These are phyloP conservation scores for Leptinotarsa texana DNA, from an alignment of 1,140 invertebrate species.

Conservation along the genomic window DNA sequence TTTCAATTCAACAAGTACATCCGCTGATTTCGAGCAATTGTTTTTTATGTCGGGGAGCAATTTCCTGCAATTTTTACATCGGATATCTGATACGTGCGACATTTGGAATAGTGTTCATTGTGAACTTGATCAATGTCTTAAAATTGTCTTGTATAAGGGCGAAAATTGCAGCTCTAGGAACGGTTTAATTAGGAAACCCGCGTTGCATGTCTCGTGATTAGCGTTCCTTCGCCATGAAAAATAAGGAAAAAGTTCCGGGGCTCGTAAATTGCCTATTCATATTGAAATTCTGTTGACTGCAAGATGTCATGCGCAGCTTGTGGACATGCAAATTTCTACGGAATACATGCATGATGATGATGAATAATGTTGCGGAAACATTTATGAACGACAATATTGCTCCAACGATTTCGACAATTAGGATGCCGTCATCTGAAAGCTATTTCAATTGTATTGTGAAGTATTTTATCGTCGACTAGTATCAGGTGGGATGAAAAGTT, in stretches of 20 bases:
- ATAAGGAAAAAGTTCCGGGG: neutral
- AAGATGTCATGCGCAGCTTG: slow-evolving; percentile 5
- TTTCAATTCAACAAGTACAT: slow-evolving; percentile 22
- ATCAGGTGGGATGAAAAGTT: too few species aligned
- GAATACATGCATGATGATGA: neutral
- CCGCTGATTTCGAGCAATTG: slow-evolving; percentile 6
- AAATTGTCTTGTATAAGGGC: neutral
- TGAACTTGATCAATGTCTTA: neutral
- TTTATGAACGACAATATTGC: too few species aligned
- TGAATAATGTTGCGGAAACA: too few species aligned
- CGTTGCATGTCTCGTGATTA: slow-evolving; percentile 1
- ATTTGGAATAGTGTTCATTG: neutral
- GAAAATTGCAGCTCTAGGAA: neutral
- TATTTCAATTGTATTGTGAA: too few species aligned
- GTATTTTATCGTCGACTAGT: too few species aligned
- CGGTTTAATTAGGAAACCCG: neutral
- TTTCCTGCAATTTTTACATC: slow-evolving; percentile 18
- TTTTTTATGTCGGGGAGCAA: slow-evolving; percentile 12
- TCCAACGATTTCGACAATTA: too few species aligned
- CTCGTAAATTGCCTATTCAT: neutral
- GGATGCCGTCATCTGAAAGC: too few species aligned
- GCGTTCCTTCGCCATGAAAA: neutral
- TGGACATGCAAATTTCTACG: neutral
- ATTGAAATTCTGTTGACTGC: neutral
- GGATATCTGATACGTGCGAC: neutral